Percentiles rank a stretch among this genome's conserved stretches.
phyloP scores from a whole-genome alignment of 1,140 invertebrate genomes.

The Bombus superbus region DNA sequence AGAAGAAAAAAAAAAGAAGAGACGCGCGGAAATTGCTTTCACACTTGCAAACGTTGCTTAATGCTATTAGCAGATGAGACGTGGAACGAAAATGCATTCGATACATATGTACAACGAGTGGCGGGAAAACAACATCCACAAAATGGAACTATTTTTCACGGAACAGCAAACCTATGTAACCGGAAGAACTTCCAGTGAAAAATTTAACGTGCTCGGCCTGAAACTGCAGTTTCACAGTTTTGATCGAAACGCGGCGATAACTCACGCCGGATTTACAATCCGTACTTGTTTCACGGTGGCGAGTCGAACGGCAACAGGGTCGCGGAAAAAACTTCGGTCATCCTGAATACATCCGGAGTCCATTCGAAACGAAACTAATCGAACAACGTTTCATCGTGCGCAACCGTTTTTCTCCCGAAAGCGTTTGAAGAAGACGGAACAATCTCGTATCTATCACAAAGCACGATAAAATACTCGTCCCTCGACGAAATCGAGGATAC shows the following conservation, averaged over 20 bases:
- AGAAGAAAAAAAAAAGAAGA: not conserved
- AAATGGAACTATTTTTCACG: slow-evolving; percentile 61
- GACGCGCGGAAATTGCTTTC: not conserved
- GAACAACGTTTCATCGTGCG: slow-evolving; percentile 49
- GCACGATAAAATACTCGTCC: not conserved
- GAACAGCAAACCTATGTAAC: slow-evolving; percentile 55
- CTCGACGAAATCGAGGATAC: not conserved
- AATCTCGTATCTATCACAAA: not conserved
- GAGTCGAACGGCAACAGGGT: slow-evolving; percentile 37
- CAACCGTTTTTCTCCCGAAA: not conserved
- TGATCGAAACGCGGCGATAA: slow-evolving; percentile 60
- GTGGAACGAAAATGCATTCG: not conserved
- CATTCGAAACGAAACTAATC: slow-evolving; percentile 35
- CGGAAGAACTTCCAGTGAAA: slow-evolving; percentile 58
- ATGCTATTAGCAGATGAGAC: slow-evolving; percentile 7
- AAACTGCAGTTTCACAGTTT: slow-evolving; percentile 59
- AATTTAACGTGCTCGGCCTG: slow-evolving; percentile 53
- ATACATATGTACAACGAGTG: slow-evolving; percentile 5
- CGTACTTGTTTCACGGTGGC: slow-evolving; percentile 51
- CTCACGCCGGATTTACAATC: slow-evolving; percentile 47
- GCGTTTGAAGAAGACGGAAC: slow-evolving; percentile 8
- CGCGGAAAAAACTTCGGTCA: slow-evolving; percentile 28
- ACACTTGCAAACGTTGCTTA: not conserved
- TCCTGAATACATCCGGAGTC: slow-evolving; percentile 32
- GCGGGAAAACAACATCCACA: slow-evolving; percentile 27